Evolutionary conservation across 64 coral and sea anemone species (phyloP).

Genomic region (Montipora efflorescens): DNA sequence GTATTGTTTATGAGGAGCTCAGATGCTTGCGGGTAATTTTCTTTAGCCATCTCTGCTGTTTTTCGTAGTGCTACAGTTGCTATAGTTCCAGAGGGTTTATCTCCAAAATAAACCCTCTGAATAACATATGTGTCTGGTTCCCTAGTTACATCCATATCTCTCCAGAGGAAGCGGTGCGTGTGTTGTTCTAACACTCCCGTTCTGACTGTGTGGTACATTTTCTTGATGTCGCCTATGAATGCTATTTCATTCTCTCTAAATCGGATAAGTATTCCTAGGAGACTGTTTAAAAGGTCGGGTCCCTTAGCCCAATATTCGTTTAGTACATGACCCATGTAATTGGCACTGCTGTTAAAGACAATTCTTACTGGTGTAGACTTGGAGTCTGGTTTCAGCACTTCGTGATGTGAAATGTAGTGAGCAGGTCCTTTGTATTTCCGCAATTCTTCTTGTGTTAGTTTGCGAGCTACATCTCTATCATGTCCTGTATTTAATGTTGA

Average conservation of each 20-base stretch:
- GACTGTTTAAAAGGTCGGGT: conserved; percentile 32
- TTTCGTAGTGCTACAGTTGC: too few relatives aligned
- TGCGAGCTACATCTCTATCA: too few relatives aligned
- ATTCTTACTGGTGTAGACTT: conserved; percentile 2
- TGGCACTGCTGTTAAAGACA: conserved; percentile 54
- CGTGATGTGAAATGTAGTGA: too few relatives aligned
- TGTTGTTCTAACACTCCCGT: neutral
- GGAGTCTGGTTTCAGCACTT: conserved; percentile 2
- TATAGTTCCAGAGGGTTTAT: too few relatives aligned
- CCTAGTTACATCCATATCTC: neutral
- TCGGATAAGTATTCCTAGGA: conserved; percentile 15
- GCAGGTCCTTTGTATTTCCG: too few relatives aligned
- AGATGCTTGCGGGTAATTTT: too few relatives aligned
- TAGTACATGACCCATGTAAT: neutral
- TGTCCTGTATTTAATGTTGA: too few relatives aligned
- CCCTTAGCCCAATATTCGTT: conserved; percentile 19
- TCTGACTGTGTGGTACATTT: neutral
- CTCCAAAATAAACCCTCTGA: too few relatives aligned
- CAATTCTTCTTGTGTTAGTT: too few relatives aligned
- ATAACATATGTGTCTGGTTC: neutral
- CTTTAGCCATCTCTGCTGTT: too few relatives aligned
- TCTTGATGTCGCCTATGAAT: neutral
- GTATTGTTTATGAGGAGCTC: too few relatives aligned
- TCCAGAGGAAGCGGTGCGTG: neutral
- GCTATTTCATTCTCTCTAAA: conserved; percentile 20